phyloP scores from a whole-genome alignment of 2,888 invertebrate genomes.

The Aphodius granarius region DNA sequence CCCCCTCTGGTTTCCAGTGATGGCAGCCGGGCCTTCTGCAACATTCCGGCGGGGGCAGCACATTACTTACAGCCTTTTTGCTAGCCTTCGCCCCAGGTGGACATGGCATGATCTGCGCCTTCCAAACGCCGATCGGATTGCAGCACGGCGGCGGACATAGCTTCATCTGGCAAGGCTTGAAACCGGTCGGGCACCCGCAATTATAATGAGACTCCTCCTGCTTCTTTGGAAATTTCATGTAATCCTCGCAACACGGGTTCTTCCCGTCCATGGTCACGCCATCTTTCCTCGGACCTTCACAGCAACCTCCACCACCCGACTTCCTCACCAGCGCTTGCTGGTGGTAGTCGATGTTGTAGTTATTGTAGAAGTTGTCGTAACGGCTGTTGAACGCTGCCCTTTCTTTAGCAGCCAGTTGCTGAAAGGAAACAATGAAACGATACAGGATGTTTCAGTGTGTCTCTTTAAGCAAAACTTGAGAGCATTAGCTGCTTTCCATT shows the following conservation, averaged over 20 bases:
- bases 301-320: neutral
- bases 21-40: constrained; percentile 49
- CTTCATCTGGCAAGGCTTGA: constrained; percentile 49
- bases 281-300: neutral
- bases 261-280: constrained; percentile 43
- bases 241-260: constrained; percentile 41
- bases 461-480: too few species aligned
- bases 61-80: constrained; percentile 38
- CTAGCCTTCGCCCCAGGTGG: constrained; percentile 41
- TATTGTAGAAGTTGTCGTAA: constrained; percentile 48
- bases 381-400: constrained; percentile 30
- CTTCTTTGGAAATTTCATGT: constrained; percentile 29
- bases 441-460: too few species aligned
- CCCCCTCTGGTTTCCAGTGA: constrained; percentile 49
- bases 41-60: constrained; percentile 37
- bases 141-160: constrained; percentile 45
- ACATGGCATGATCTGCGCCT: constrained; percentile 47
- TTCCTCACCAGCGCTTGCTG: constrained; percentile 17
- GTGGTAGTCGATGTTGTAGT: constrained; percentile 44
- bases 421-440: neutral
- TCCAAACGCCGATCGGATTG: constrained; percentile 49
- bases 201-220: constrained; percentile 23
- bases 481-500: too few species aligned
- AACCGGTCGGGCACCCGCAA: constrained; percentile 47
- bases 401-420: constrained; percentile 16